phyloP scores from a whole-genome alignment of 1,140 invertebrate species.

The Drosophila paulistorum region DNA sequence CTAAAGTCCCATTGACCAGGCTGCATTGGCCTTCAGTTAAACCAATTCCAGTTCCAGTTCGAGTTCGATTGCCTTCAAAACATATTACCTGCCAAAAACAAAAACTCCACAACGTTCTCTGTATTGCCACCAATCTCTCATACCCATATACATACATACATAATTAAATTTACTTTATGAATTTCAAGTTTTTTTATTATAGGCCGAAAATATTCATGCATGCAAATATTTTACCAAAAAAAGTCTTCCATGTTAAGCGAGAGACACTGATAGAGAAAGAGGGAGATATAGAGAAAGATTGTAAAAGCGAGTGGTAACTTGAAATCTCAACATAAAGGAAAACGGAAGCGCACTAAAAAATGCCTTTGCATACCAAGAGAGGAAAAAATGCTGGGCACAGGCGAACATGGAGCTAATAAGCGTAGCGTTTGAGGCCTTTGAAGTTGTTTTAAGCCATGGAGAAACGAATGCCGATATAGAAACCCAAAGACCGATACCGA shows the following conservation, averaged over 20 bases:
- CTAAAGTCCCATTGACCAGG: too few species aligned
- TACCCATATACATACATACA: not conserved
- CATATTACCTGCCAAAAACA: too few species aligned
- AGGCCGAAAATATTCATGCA: constrained; percentile 20
- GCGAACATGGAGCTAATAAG: constrained; percentile 61
- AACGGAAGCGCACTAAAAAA: constrained; percentile 62
- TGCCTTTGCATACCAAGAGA: constrained; percentile 62
- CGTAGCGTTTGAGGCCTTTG: constrained; percentile 59
- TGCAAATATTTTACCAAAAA: constrained; percentile 31
- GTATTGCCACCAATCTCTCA: not conserved
- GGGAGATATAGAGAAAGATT: not conserved
- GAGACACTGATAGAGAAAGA: too few species aligned
- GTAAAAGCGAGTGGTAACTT: constrained; percentile 11
- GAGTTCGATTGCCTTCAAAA: too few species aligned
- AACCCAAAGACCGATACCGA: not conserved
- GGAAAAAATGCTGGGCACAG: constrained; percentile 53
- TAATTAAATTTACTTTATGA: constrained; percentile 17
- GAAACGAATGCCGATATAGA: constrained; percentile 14
- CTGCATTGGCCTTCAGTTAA: too few species aligned
- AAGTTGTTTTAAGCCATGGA: constrained; percentile 47
- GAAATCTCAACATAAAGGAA: constrained; percentile 34
- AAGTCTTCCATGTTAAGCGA: not conserved
- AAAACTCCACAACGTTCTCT: not conserved
- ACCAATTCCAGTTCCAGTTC: too few species aligned
- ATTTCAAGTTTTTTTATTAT: constrained; percentile 26